Evolutionary conservation across 2,797 vertebrate genomes (phyloP), one percentile per base, ranked within the genome.

Genomic region (Tauraco hartlaubi): DNA sequence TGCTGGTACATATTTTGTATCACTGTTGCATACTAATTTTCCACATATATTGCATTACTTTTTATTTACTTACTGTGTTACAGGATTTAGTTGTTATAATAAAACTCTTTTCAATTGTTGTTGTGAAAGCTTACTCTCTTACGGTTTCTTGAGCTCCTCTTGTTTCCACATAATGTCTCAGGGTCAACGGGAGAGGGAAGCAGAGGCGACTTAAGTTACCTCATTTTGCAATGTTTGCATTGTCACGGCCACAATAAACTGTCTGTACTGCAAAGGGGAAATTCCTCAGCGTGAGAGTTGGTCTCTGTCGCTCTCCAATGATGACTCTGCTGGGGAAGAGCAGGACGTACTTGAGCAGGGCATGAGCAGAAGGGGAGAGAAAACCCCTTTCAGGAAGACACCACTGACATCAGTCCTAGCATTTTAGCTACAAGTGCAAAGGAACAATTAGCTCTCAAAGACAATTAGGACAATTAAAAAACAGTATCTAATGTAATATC

Each of bases 101-200:
- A 85, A 86, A 88, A 78, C 9, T 66, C 11, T 43, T 87, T 89
- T 41, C 23, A 25, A 2, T 19, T 74, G 19, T 28, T 56, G 11
- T 18, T 55, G 35, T 44, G 51, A 88, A 85, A 88, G 15, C 9
- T 58, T 44, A 22, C 12, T 75, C 15, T 71, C 58, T 80, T 25
- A 48, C 28, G 13, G 8, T 56, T 94, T 85, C 29, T 77, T 83
- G 26, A 85, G 33, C 33, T 85, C 35, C 12, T 39, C 55, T 78
- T 9, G 29, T 92, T 88, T 90, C 62, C 63, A 62, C 52, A 62
- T n/a, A 66, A 31, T 49, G 5, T 76, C 80, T 82, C 9, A 4
- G 39, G 80, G 55, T 88, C 83, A 90, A 41, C 39, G 79, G 69
- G 69, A 92, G 59, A 79, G 80, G 83, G 69, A 91, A 90, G 63